A percentile compares a stretch with the other conserved stretches of the same genome.
Evolutionary conservation across 2,797 vertebrate genomes (phyloP).

Genomic region (Onychomys leucogaster): DNA sequence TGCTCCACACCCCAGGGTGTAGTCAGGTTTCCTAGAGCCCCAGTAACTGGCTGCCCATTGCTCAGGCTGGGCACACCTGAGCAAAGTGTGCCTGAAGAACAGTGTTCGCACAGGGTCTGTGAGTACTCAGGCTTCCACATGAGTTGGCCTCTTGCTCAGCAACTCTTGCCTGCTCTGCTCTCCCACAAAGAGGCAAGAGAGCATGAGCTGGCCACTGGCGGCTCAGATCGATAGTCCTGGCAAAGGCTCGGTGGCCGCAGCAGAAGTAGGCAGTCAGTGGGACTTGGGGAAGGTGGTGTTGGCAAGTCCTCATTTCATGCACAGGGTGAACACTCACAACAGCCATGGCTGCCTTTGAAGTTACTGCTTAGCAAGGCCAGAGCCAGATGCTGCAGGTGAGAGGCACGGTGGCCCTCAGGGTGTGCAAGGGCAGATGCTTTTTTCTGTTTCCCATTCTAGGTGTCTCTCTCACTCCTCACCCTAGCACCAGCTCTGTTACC

Average conservation of each 20-base stretch:
- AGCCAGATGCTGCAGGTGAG: neutral
- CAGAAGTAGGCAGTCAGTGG: neutral
- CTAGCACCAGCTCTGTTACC: neutral
- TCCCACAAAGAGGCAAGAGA: neutral
- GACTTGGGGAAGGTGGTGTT: neutral
- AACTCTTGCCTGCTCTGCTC: neutral
- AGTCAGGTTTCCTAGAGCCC: neutral
- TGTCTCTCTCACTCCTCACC: neutral
- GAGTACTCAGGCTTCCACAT: rapidly evolving
- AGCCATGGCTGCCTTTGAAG: too few relatives aligned
- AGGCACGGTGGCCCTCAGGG: rapidly evolving
- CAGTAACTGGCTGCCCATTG: neutral
- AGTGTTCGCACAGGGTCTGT: neutral
- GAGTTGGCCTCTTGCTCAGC: neutral
- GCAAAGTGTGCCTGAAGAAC: too few relatives aligned
- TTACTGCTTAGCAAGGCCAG: neutral
- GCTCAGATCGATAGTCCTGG: neutral
- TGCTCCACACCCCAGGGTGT: neutral
- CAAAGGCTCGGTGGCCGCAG: neutral
- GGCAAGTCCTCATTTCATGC: neutral
- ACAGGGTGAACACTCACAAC: neutral
- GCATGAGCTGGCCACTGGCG: neutral
- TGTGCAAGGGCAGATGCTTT: neutral
- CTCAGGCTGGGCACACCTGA: neutral
- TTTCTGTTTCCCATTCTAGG: neutral